Conservation (phyloP, 2,113 vertebrate genomes). For the Barnardius zonarius region DNA sequence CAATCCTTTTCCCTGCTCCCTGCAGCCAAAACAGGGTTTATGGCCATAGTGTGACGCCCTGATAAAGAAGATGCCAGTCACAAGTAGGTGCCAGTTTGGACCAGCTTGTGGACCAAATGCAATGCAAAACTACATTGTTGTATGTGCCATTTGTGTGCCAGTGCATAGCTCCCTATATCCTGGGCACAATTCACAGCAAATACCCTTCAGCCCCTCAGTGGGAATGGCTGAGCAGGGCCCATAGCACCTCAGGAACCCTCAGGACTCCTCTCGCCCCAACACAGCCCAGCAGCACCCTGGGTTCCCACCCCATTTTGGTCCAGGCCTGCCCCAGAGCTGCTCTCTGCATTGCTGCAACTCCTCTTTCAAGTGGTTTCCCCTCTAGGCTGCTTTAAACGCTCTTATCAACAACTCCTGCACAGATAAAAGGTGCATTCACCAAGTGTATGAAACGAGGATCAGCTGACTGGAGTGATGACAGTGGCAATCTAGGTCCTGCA, state of each 20-base stretch:
- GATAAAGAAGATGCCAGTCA: not conserved
- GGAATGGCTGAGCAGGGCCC: not conserved
- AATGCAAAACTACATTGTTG: not conserved
- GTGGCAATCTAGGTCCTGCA: not conserved
- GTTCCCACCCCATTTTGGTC: not conserved
- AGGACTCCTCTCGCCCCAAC: not conserved
- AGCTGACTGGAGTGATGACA: not conserved
- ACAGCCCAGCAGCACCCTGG: not conserved
- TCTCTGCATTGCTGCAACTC: not conserved
- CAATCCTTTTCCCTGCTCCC: not conserved
- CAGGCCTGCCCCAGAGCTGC: not conserved
- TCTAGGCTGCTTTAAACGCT: slow-evolving; percentile 14
- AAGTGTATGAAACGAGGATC: not conserved
- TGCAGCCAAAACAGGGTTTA: not conserved
- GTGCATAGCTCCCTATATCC: not conserved
- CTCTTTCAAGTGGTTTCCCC: slow-evolving; percentile 4
- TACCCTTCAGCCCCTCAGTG: not conserved
- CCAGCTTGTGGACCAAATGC: not conserved
- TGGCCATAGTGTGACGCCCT: accelerated
- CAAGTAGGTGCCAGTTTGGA: not conserved
- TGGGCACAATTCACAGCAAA: not conserved
- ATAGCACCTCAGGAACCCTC: accelerated
- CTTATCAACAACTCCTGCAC: slow-evolving; percentile 11
- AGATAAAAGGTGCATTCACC: slow-evolving; percentile 4
- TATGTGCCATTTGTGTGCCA: not conserved